Percentiles rank a stretch among this genome's conserved stretches.
These are phyloP conservation scores for Epinephelus moara DNA, from an alignment of 2,113 vertebrate species.

Conservation along the genomic window DNA sequence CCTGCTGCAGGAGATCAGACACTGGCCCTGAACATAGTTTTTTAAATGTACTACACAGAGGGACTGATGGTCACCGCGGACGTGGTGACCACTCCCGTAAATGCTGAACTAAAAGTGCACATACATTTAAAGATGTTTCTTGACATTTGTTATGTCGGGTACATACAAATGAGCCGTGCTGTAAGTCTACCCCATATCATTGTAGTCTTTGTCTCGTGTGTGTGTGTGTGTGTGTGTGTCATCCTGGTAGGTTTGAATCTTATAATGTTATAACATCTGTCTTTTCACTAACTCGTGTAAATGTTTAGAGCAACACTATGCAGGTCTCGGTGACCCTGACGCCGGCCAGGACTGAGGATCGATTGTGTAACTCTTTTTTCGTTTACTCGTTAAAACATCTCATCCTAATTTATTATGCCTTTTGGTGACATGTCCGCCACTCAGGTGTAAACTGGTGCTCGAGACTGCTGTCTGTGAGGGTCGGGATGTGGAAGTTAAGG, in stretches of 20 bases:
- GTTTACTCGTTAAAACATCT: slow-evolving; percentile 24
- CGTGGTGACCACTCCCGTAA: slow-evolving; percentile 7
- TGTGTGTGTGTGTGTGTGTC: slow-evolving; percentile 29
- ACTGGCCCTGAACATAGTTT: slow-evolving; percentile 45
- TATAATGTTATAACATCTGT: slow-evolving; percentile 19
- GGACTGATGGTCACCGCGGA: slow-evolving; percentile 13
- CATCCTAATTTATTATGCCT: slow-evolving; percentile 42
- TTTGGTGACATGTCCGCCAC: slow-evolving; percentile 47
- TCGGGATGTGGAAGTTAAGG: background rate
- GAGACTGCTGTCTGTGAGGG: slow-evolving; percentile 26
- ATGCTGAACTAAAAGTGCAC: slow-evolving; percentile 28
- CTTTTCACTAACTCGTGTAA: slow-evolving; percentile 28
- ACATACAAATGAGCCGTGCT: slow-evolving; percentile 27
- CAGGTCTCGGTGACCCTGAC: slow-evolving; percentile 44
- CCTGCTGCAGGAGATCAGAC: slow-evolving; percentile 40
- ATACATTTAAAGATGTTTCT: background rate
- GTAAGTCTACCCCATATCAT: slow-evolving; percentile 38
- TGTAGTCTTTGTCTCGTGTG: slow-evolving; percentile 32
- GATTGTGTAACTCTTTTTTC: slow-evolving; percentile 18
- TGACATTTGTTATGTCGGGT: slow-evolving; percentile 17
- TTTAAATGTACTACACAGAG: slow-evolving; percentile 49
- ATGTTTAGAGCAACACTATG: slow-evolving; percentile 47
- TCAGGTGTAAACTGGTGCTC: slow-evolving; percentile 46
- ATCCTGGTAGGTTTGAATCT: slow-evolving; percentile 38
- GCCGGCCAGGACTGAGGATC: slow-evolving; percentile 12